Evolutionary conservation across 2,888 invertebrate genomes (phyloP), one percentile per base, ranked within the genome.

Genomic region (Perizoma affinitatum): DNA sequence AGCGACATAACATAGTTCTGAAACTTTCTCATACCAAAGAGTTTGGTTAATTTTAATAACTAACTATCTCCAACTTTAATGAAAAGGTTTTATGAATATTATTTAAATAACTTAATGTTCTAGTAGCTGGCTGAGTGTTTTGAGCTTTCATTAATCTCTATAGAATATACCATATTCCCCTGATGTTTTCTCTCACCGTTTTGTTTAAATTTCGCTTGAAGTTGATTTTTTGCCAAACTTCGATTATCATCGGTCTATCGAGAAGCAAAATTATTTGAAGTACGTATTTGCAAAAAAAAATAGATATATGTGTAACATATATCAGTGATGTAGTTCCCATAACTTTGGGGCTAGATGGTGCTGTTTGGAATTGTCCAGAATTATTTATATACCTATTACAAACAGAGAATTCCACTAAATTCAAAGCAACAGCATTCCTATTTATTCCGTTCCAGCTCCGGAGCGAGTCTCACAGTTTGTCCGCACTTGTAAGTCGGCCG

Each of bases 1-100:
- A 54, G 54, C 45, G 41, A 40, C 49, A 11, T 49, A 54, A 50
- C 44, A 54, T 44, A 54, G 44, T 49, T 59, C 48, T 34, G 6
- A 7, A 59, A 59, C 58, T 59, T 54, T 59, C 22, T 41, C 49
- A 54, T 22, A 36, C 35, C 36, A 59, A 50, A 50, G 46, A 58
- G 52, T 52, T 59, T 45, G 44, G 45, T 45, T 54, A 54, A 59
- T 54, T 59, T 59, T 59, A 54, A 46, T 50, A 50, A 54, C 45
- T 50, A 54, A 59, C 54, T 50, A 54, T 54, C 44, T 10, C 35
- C n/a, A 54, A 54, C 54, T 59, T 45, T 54, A 59, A 45, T 59
- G 58, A 58, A 58, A 58, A 40, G 53, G 58, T 44, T 58, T 48
- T 54, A 54, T 58, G 59, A 59, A 59, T 59, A 54, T 45, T 45